Percentiles rank a stretch among this genome's conserved stretches.
These are phyloP conservation scores for Esox lucius DNA, from an alignment of 2,797 vertebrate species.

Conservation along the genomic window DNA sequence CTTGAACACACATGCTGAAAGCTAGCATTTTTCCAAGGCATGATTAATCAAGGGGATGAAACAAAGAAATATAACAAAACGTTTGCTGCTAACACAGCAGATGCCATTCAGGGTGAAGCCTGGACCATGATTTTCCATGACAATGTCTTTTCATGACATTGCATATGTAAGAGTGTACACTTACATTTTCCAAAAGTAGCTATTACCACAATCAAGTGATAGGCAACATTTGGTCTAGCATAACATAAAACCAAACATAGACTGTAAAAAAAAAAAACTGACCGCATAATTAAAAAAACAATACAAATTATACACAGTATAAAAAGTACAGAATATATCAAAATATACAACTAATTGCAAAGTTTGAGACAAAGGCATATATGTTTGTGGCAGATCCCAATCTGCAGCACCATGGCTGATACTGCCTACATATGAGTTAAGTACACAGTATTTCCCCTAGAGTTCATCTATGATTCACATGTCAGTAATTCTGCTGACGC, in stretches of 20 bases:
- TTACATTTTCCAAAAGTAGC: too few species aligned
- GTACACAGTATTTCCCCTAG: background rate
- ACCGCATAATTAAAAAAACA: background rate
- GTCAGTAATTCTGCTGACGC: too few species aligned
- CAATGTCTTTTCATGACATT: too few species aligned
- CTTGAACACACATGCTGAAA: background rate
- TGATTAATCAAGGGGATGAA: background rate
- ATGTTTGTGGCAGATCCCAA: slow-evolving; percentile 41
- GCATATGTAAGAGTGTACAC: too few species aligned
- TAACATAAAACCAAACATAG: background rate
- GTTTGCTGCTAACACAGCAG: background rate
- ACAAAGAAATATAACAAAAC: too few species aligned
- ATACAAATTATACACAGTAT: background rate
- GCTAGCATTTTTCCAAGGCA: slow-evolving; percentile 9
- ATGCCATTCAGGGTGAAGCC: background rate
- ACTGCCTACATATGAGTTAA: slow-evolving; percentile 53
- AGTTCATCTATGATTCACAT: background rate
- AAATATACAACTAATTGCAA: slow-evolving; percentile 20
- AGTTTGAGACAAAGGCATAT: slow-evolving; percentile 1
- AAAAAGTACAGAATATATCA: slow-evolving; percentile 29
- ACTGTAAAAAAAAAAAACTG: background rate
- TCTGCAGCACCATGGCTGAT: slow-evolving; percentile 41
- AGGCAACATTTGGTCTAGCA: too few species aligned
- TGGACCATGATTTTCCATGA: too few species aligned
- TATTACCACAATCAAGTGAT: too few species aligned